Evolutionary conservation across 2,888 invertebrate species (phyloP), one percentile per base, ranked within the genome.

Genomic region (Mylabris sibirica): DNA sequence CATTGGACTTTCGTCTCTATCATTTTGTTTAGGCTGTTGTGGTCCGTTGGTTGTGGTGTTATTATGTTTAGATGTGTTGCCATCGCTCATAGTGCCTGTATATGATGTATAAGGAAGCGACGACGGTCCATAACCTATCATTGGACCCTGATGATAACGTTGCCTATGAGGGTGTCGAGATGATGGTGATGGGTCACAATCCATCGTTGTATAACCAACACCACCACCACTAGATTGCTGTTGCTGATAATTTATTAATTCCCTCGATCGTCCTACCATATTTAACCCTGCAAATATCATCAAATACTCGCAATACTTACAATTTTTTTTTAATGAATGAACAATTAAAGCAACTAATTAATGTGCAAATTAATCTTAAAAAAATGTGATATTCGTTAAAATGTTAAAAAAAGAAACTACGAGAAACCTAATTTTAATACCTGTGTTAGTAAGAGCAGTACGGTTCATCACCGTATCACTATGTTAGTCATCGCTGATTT

Each of bases 1-100:
- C 93, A 96, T 93, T 77, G 93, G 93, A 80, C 92, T 92, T 81
- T 92, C 92, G 77, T 92, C 91, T 75, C 89, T 85, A 76, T 89
- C 88, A 79, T 78, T 70, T 78, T 80, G 74, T 77, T 78, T 81
- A 79, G 72, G 80, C 75, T 72, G 84, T 65, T 74, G 84, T 60
- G 83, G 80, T 70, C 83, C 80, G 72, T 81, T 82, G 44, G 77
- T 71, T 60, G 74, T 74, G 44, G 75, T 72, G 65, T 71, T 75
- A 67, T 68, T 65, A 60, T 64, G 68, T 64, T 66, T 72, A 67
- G 71, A 64, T 68, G 59, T 72, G 65, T 67, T 70, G 75, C 79
- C 77, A 71, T 83, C 80, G 70, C 79, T 77, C 79, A 78, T 81
- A 73, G 79, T 80, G 79, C 72, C 83, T 81, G 82, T 85, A 82